Evolutionary conservation across 1,140 invertebrate species (phyloP).

Genomic region (Hyphantria cunea): DNA sequence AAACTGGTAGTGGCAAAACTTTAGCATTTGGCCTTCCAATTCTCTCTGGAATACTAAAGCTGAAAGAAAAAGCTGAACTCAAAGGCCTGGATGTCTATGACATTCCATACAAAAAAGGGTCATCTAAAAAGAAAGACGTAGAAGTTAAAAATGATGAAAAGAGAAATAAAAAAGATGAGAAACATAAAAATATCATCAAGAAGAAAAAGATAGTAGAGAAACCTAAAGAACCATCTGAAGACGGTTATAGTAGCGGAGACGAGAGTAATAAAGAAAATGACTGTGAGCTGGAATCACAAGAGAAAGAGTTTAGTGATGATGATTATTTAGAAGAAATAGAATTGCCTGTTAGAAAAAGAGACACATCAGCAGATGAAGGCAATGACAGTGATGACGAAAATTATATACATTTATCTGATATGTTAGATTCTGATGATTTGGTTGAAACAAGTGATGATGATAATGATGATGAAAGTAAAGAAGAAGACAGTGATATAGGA

Average conservation of each 20-base stretch:
- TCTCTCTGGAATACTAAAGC: slow-evolving; percentile 90
- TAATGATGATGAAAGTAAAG: slow-evolving; percentile 34
- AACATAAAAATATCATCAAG: slow-evolving; percentile 28
- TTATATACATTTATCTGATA: slow-evolving; percentile 67
- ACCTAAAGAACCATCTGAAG: slow-evolving; percentile 61
- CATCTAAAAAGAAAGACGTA: slow-evolving; percentile 50
- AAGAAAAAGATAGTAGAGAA: slow-evolving; percentile 49
- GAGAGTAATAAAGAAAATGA: slow-evolving; percentile 44
- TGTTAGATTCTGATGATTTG: slow-evolving; percentile 65
- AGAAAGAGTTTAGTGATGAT: slow-evolving; percentile 29
- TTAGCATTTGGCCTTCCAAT: slow-evolving; percentile 98
- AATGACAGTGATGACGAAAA: slow-evolving; percentile 67
- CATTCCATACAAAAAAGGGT: slow-evolving; percentile 70
- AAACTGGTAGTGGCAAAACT: slow-evolving; percentile 99
- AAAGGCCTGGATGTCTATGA: slow-evolving; percentile 68
- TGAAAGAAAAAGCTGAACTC: slow-evolving; percentile 80
- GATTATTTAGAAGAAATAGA: slow-evolving; percentile 63
- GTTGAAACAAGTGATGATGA: slow-evolving; percentile 55
- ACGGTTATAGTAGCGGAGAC: slow-evolving; percentile 66
- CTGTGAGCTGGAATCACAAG: slow-evolving; percentile 1
- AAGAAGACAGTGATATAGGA: slow-evolving; percentile 28
- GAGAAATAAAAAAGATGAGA: slow-evolving; percentile 52
- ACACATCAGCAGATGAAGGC: slow-evolving; percentile 58
- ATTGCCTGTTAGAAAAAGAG: slow-evolving; percentile 51
- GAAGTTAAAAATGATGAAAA: slow-evolving; percentile 39